phyloP scores from a whole-genome alignment of 2,888 invertebrate species.

The Meteorus cinctellus region DNA sequence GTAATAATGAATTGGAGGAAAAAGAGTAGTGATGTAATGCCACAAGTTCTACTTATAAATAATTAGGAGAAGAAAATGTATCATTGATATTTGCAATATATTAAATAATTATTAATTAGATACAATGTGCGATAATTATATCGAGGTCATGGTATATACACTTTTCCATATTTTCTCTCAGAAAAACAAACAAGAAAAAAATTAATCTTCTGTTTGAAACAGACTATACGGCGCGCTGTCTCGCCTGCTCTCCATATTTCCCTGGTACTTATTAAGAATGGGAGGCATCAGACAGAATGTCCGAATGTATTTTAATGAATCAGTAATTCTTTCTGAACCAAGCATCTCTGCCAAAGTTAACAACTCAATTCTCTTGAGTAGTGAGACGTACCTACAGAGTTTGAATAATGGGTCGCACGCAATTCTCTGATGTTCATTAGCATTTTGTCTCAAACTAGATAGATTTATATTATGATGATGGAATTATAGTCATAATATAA shows the following conservation, averaged over 20 bases:
- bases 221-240: too few relatives aligned
- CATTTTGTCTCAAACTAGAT: neutral
- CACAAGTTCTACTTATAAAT: constrained; percentile 22
- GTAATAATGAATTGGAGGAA: constrained; percentile 11
- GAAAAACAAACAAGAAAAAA: neutral
- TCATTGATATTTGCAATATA: constrained; percentile 69
- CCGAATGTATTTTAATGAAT: too few relatives aligned
- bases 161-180: constrained; percentile 46
- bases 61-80: constrained; percentile 11
- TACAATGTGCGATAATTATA: constrained; percentile 67
- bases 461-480: neutral
- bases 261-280: too few relatives aligned
- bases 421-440: neutral
- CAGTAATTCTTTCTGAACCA: too few relatives aligned
- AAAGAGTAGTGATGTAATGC: neutral
- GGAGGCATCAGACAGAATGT: too few relatives aligned
- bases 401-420: too few relatives aligned
- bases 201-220: neutral
- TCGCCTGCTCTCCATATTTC: too few relatives aligned
- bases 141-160: constrained; percentile 68
- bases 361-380: too few relatives aligned
- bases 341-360: too few relatives aligned
- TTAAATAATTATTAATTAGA: constrained; percentile 70
- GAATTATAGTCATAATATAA: neutral
- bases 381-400: too few relatives aligned